A percentile compares a stretch with the other conserved stretches of the same genome.
phyloP scores from a whole-genome alignment of 2,113 vertebrate genomes.

The Eira barbara region DNA sequence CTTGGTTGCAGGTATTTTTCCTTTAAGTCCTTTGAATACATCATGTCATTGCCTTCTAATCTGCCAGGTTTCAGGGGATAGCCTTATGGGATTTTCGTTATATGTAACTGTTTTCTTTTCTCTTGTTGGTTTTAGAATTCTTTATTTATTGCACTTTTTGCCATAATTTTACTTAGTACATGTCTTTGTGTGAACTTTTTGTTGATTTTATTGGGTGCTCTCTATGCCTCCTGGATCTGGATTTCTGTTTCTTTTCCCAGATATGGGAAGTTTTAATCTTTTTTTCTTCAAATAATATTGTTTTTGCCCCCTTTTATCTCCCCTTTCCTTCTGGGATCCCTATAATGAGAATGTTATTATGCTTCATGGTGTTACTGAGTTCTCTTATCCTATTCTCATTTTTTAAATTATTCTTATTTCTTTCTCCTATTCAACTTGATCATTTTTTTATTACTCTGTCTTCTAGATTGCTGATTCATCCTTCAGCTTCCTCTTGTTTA shows the following conservation, averaged over 20 bases:
- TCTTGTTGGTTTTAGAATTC: no score
- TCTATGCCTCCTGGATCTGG: no score
- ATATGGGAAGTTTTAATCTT: neutral
- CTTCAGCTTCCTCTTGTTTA: neutral
- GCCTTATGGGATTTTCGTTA: no score
- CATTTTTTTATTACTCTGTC: neutral
- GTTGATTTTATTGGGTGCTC: no score
- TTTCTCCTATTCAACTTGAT: neutral
- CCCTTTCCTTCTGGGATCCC: neutral
- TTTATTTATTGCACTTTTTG: no score
- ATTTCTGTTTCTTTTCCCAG: neutral
- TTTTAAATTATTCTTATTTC: neutral
- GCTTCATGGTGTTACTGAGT: neutral
- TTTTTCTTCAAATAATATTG: neutral
- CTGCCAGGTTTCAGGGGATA: no score
- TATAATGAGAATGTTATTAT: neutral
- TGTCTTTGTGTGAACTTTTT: no score
- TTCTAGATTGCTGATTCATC: neutral
- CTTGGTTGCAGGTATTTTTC: no score
- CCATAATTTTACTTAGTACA: no score
- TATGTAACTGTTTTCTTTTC: no score
- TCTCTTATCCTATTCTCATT: neutral
- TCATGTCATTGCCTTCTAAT: no score
- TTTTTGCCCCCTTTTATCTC: neutral
- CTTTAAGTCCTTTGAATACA: no score